Conservation (phyloP, 2,888 invertebrate genomes). For the Orthonevra nobilis region DNA sequence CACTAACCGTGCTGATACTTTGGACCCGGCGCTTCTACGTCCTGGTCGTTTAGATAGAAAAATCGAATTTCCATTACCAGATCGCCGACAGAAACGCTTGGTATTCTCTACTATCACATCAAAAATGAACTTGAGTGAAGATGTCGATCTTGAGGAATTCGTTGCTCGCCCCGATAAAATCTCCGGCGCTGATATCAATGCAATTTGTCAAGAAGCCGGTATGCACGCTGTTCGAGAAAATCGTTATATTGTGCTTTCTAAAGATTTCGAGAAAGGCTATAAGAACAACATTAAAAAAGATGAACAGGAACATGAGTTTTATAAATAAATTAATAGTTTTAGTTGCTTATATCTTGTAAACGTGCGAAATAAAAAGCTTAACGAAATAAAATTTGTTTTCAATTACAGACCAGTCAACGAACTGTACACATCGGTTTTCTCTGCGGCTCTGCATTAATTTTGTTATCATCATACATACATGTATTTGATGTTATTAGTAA, state of each 20-base stretch:
- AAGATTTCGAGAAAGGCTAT: slow-evolving; percentile 99
- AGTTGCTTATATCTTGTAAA: neutral
- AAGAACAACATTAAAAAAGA: slow-evolving; percentile 99
- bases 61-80: slow-evolving; percentile 99
- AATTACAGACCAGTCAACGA: too few species aligned
- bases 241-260: slow-evolving; percentile 97
- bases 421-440: too few species aligned
- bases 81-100: slow-evolving; percentile 92
- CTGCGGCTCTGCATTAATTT: too few species aligned
- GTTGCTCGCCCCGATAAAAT: slow-evolving; percentile 99
- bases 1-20: slow-evolving; percentile 97
- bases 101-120: slow-evolving; percentile 99
- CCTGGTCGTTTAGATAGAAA: slow-evolving; percentile 97
- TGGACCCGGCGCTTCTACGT: slow-evolving; percentile 90
- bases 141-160: slow-evolving; percentile 99
- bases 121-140: slow-evolving; percentile 98
- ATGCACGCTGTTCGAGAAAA: slow-evolving; percentile 99
- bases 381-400: too few species aligned
- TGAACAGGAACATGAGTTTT: slow-evolving; percentile 99
- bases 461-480: too few species aligned
- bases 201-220: slow-evolving; percentile 99
- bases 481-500: too few species aligned
- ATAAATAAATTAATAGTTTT: slow-evolving; percentile 86
- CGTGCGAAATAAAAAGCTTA: too few species aligned
- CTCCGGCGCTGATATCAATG: slow-evolving; percentile 99